Percentiles rank a stretch among this genome's conserved stretches.
These are phyloP conservation scores for Dendrocincla tyrannina DNA, from an alignment of 2,797 vertebrate genomes.

Conservation along the genomic window DNA sequence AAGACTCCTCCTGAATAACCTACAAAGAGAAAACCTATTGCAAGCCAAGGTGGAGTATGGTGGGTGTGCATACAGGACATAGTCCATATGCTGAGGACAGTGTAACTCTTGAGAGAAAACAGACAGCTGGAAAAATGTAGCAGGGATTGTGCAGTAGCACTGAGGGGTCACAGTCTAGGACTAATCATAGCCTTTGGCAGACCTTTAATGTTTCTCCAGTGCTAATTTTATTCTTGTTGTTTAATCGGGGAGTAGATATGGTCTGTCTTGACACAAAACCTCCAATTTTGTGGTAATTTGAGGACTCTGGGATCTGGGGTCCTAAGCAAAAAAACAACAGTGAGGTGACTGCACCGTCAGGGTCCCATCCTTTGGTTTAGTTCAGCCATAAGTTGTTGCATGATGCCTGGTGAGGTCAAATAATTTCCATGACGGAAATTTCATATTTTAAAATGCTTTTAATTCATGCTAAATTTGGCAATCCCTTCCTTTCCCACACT, in stretches of 20 bases:
- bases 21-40: neutral
- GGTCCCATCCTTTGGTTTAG: neutral
- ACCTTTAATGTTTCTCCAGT: neutral
- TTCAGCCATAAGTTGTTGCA: neutral
- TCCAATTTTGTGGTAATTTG: neutral
- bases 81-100: neutral
- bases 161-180: neutral
- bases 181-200: neutral
- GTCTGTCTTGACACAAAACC: neutral
- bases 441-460: neutral
- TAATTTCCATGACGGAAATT: neutral
- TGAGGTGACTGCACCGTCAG: neutral
- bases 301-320: neutral
- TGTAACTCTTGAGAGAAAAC: neutral
- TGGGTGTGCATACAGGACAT: fast-evolving
- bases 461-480: neutral
- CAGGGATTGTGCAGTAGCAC: neutral
- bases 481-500: neutral
- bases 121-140: neutral
- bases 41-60: neutral
- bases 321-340: neutral
- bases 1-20: neutral
- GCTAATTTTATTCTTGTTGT: neutral
- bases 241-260: neutral
- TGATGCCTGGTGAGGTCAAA: neutral